Base-by-base conservation (phyloP, 2,888 invertebrate species). In the Melanargia galathea region DNA sequence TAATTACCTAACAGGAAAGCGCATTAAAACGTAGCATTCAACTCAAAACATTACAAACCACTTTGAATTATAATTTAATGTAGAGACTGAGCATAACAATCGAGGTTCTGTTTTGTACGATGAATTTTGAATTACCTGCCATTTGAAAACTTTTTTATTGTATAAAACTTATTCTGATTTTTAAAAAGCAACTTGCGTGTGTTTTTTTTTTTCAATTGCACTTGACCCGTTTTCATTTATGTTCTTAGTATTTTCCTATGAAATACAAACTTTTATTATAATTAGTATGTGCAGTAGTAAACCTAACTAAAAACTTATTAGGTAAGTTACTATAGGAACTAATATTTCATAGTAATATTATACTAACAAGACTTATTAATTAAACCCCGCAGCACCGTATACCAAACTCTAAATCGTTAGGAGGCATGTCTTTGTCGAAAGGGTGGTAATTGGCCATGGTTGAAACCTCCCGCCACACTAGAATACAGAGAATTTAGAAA, bases 171-270 rank as follows among this genome's bases (percentile, higher is more conserved):
- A 26, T 30, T 51, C 11, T 6, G 22, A 51, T 16, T 33, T 30
- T 18, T 33, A 10, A 49, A 33, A 30, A 16, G 51, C 33, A 30
- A 51, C 11, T 30, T 51, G 38, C 40, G 49, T 62, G 49, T 30
- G 51, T 52, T 57, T 60, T 46, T 30, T 56, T 52, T 57, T 60
- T 46, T 61, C 51, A 61, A 60, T 52, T 33, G 61, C 52, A 51
- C 62, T 62, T 51, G 65, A 65, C 65, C 65, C 46, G 62, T 52
- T 64, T 64, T 49, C 24, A 49, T 64, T 57, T 62, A 16, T 18
- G 10, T 51, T 16, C 51, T 16, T 1, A 4, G 51, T 51, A 10
- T 51, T 48, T 51, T 51, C 18, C 30, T 51, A 49, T 51, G 16
- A 18, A 43, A 43, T n/a, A n/a, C n/a, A 43, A 1, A 26, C 24